phyloP scores from a whole-genome alignment of 1,140 invertebrate species.

The Gryllus bimaculatus region DNA sequence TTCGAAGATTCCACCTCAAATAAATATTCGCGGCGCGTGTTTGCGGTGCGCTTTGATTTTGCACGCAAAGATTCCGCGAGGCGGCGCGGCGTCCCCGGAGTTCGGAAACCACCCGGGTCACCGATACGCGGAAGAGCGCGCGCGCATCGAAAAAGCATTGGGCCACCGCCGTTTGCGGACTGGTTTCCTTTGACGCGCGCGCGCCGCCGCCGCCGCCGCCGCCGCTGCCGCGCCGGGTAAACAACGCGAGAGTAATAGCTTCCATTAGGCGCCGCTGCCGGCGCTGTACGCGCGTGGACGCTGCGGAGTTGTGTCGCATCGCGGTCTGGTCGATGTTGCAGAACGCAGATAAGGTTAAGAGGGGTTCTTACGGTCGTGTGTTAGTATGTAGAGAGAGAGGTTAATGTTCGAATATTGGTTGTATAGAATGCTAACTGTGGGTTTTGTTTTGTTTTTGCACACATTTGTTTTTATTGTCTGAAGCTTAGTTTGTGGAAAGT shows the following conservation, averaged over 20 bases:
- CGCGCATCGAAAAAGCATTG: not conserved
- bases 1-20: not conserved
- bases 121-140: not conserved
- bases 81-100: too few relatives aligned
- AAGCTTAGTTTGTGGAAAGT: too few relatives aligned
- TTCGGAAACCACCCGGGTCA: too few relatives aligned
- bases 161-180: too few relatives aligned
- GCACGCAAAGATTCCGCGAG: too few relatives aligned
- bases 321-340: not conserved
- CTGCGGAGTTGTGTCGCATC: not conserved
- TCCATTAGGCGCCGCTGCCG: not conserved
- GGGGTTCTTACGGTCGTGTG: not conserved
- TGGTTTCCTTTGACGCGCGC: not conserved
- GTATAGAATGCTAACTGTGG: too few relatives aligned
- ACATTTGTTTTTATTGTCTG: too few relatives aligned
- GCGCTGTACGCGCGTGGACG: not conserved
- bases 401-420: too few relatives aligned
- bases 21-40: not conserved
- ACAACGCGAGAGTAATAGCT: not conserved
- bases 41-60: not conserved
- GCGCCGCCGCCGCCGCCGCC: too few relatives aligned
- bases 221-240: not conserved
- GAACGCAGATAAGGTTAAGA: not conserved
- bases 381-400: not conserved
- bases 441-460: too few relatives aligned